Conservation (phyloP, 2,797 vertebrate species). For the Tokudaia muenninki region DNA sequence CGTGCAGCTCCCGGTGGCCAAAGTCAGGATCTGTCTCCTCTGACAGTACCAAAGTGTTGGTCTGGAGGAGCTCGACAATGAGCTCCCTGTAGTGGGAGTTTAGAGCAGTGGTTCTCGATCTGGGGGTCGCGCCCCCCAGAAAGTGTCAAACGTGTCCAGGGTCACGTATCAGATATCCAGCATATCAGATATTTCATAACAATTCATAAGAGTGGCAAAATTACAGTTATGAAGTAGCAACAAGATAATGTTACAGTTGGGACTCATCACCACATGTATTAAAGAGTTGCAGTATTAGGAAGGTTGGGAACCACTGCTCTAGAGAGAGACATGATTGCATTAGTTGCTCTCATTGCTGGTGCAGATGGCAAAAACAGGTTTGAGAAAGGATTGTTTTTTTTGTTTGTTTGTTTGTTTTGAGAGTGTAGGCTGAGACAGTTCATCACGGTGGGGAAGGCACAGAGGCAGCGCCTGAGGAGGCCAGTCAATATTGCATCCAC, state of each 20-base stretch:
- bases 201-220: background rate
- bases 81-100: background rate
- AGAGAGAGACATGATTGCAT: background rate
- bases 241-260: background rate
- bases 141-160: fast-evolving
- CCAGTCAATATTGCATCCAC: no score
- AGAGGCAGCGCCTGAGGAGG: no score
- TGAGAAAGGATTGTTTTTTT: background rate
- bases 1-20: background rate
- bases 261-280: background rate
- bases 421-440: background rate
- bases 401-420: background rate
- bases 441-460: background rate
- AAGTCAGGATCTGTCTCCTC: background rate
- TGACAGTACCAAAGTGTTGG: background rate
- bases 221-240: background rate
- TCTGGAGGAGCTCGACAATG: background rate
- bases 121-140: background rate
- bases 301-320: background rate
- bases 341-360: background rate
- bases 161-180: background rate
- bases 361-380: background rate
- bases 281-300: background rate
- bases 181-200: background rate
- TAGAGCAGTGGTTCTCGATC: background rate